Base-by-base conservation (phyloP, 2,113 vertebrate species). In the Chaenocephalus aceratus region DNA sequence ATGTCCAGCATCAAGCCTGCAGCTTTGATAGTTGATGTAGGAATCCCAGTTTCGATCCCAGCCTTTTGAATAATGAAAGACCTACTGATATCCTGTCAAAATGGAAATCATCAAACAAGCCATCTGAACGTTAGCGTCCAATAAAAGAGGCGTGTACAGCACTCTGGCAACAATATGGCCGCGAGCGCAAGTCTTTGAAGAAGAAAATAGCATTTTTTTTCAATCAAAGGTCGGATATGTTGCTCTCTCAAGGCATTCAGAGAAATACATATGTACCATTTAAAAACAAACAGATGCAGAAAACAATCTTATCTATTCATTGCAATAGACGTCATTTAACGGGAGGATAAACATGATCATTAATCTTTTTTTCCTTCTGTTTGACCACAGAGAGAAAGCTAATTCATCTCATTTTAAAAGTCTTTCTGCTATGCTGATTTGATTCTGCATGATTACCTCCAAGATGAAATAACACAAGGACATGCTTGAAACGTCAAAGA, bases 21-120 rank as follows among this genome's bases (percentile, higher is more conserved):
- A 59, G 80, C 75, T 80, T 77, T 83, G 68, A 75, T 71, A 51
- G 80, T 59, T 16, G 30, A 68, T 68, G 63, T 66, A 30, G 57
- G 71, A 72, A 87, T 81, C 76, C 52, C 58, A 48, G 54, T 65
- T 82, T 77, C 75, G 65, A 51, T 59, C 61, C 48, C 56, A 77
- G 71, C 56, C 70, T 44, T 69, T 54, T 84, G 75, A 90, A 89
- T 80, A 86, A 86, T 87, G 69, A 80, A 91, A 85, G 51, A 85
- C 16, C 1, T 71, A 76, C 85, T 76, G 83, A 84, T 77, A 86
- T 84, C 66, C 68, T 82, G 83, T 88, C 87, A 88, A 88, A 90
- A 82, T 26, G 80, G 48, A 79, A 76, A 74, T 63, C 77, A 80
- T 89, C 79, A 89, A 83, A 87, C 76, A 77, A 87, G 69, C 72